Percentiles rank a stretch among this genome's conserved stretches.
Conservation (phyloP, 2,888 invertebrate species). For the Hoplodrina blanda region DNA sequence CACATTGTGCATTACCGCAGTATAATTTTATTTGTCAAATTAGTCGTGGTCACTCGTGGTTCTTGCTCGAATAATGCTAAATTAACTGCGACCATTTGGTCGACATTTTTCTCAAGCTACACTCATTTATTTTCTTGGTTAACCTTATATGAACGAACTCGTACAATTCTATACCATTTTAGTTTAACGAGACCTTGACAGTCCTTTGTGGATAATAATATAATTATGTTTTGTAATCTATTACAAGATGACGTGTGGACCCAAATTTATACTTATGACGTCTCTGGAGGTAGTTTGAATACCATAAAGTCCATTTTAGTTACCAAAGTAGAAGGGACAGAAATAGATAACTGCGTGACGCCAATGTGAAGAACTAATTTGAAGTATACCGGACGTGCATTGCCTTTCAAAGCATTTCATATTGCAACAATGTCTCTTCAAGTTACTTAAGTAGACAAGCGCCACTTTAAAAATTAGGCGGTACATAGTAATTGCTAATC, state of each 20-base stretch:
- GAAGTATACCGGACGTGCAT: constrained; percentile 49
- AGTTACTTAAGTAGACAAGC: constrained; percentile 26
- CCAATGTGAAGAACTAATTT: constrained; percentile 62
- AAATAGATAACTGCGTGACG: constrained; percentile 62
- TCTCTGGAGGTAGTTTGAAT: constrained; percentile 72
- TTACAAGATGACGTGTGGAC: constrained; percentile 81
- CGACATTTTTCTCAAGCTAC: constrained; percentile 62
- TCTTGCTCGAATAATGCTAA: constrained; percentile 48
- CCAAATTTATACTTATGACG: constrained; percentile 84
- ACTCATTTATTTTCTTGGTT: constrained; percentile 68
- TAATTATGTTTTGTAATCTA: constrained; percentile 77
- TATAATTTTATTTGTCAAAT: constrained; percentile 45
- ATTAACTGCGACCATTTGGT: constrained; percentile 58
- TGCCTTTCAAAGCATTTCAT: constrained; percentile 39
- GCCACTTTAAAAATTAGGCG: constrained; percentile 34
- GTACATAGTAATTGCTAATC: constrained; percentile 53
- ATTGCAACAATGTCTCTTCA: constrained; percentile 46
- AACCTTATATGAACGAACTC: constrained; percentile 72
- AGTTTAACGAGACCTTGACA: constrained; percentile 75
- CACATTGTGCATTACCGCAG: constrained; percentile 35
- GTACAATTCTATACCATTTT: constrained; percentile 72
- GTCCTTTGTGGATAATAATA: constrained; percentile 80
- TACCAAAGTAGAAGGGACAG: constrained; percentile 57
- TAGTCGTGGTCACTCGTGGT: constrained; percentile 44
- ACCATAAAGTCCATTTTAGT: constrained; percentile 68